Percentiles rank a stretch among this genome's conserved stretches.
Evolutionary conservation across 2,113 vertebrate species (phyloP).

Genomic region (Isichthys henryi): DNA sequence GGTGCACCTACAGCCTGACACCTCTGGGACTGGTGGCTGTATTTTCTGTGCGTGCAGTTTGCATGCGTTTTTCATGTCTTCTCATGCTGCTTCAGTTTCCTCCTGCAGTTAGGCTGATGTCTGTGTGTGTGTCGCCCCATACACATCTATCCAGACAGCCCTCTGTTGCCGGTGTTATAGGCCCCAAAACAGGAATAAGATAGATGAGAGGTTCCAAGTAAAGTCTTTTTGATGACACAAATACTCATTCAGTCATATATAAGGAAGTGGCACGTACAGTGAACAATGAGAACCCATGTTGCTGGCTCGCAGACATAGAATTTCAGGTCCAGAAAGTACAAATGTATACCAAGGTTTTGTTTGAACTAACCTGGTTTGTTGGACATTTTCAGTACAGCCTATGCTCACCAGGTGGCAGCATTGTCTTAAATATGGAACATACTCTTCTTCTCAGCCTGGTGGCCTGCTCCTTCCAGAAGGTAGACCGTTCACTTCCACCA

Average conservation of each 20-base stretch:
- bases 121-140: not conserved
- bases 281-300: not conserved
- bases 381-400: not conserved
- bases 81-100: not conserved
- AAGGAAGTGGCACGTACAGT: not conserved
- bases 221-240: not conserved
- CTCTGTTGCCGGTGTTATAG: not conserved
- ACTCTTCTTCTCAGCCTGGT: not conserved
- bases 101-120: not conserved
- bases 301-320: not conserved
- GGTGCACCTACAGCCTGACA: not conserved
- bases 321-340: not conserved
- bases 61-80: not conserved
- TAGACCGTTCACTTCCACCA: not conserved
- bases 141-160: not conserved
- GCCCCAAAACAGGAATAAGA: not conserved
- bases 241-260: not conserved
- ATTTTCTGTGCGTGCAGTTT: not conserved
- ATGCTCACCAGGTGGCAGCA: constrained; percentile 37
- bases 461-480: not conserved
- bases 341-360: not conserved
- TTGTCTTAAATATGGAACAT: constrained; percentile 18
- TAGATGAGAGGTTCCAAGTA: not conserved
- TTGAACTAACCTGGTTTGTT: not conserved
- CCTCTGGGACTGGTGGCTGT: not conserved